Evolutionary conservation across 2,113 vertebrate species (phyloP).

Genomic region (Merops nubicus): DNA sequence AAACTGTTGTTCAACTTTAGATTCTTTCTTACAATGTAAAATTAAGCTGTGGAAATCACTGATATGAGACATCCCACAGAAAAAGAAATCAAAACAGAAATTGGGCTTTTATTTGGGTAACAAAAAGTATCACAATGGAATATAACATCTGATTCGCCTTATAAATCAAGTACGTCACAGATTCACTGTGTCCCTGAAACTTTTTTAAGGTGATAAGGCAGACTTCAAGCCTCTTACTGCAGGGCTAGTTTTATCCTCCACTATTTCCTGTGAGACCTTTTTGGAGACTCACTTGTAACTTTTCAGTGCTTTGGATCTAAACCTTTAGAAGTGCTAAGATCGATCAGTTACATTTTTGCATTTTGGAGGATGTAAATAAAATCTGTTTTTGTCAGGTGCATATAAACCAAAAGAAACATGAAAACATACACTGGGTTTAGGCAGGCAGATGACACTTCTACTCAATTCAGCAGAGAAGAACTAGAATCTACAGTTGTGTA

Average conservation of each 20-base stretch:
- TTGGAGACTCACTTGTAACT: background rate
- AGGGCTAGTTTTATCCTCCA: background rate
- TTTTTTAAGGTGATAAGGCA: background rate
- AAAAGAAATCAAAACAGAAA: background rate
- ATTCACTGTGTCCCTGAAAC: background rate
- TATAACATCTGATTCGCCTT: background rate
- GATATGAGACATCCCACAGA: background rate
- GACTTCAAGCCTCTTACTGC: background rate
- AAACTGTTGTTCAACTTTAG: background rate
- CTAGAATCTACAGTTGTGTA: background rate
- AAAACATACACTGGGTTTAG: background rate
- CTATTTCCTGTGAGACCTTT: background rate
- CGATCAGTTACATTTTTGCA: background rate
- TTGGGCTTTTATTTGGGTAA: background rate
- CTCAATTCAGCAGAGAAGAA: background rate
- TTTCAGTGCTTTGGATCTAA: accelerated
- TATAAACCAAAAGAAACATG: background rate
- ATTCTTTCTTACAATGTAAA: background rate
- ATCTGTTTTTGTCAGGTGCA: background rate
- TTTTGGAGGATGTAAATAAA: background rate
- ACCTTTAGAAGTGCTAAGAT: background rate
- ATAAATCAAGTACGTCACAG: background rate
- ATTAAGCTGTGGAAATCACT: background rate
- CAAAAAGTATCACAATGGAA: background rate
- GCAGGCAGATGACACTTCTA: background rate